Percentiles rank a stretch among this genome's conserved stretches.
Evolutionary conservation across 2,797 vertebrate species (phyloP).

Genomic region (Leptodactylus fallax): DNA sequence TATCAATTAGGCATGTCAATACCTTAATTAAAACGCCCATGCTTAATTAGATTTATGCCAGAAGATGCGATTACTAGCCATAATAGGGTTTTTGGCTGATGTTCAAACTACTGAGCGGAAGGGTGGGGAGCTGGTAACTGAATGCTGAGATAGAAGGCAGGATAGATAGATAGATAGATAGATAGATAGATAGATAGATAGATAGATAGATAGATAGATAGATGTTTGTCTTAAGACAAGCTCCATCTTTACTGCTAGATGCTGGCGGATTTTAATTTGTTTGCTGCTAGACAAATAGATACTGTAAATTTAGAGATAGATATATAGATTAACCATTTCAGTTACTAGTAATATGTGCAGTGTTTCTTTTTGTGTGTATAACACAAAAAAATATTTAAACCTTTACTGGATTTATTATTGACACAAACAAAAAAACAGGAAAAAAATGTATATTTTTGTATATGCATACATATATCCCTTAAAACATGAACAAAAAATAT

Average conservation of each 20-base stretch:
- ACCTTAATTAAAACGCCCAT: constrained; percentile 98
- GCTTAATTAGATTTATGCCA: constrained; percentile 97
- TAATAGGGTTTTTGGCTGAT: constrained; percentile 98
- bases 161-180: too few species aligned
- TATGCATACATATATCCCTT: neutral
- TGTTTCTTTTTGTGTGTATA: neutral
- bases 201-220: neutral
- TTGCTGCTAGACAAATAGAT: too few species aligned
- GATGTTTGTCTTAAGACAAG: too few species aligned
- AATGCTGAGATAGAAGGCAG: constrained; percentile 35
- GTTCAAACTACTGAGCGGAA: constrained; percentile 95
- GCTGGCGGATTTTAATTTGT: too few species aligned
- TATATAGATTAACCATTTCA: constrained; percentile 11
- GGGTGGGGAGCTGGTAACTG: constrained; percentile 76
- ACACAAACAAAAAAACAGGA: neutral
- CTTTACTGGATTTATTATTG: neutral
- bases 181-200: neutral
- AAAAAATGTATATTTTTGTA: neutral
- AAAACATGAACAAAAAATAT: neutral
- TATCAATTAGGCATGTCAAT: constrained; percentile 99
- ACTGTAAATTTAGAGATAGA: too few species aligned
- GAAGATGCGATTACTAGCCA: constrained; percentile 97
- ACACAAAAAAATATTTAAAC: neutral
- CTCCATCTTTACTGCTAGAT: too few species aligned
- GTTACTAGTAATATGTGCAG: neutral